Evolutionary conservation across 2,888 invertebrate species (phyloP), one percentile per base, ranked within the genome.

Genomic region (Cheilosia urbana): DNA sequence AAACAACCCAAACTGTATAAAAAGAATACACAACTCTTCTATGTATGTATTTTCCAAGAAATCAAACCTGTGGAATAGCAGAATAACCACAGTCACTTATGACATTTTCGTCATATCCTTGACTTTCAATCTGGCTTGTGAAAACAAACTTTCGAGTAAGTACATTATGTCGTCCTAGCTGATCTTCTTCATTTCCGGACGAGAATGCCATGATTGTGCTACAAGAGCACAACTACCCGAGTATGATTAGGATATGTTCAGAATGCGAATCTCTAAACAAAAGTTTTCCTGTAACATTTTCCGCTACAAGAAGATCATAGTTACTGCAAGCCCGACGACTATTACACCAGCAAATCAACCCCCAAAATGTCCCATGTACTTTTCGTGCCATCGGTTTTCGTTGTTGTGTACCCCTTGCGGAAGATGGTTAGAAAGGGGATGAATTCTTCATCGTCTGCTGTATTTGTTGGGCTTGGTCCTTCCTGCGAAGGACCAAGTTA

Each of bases 401-500:
- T 47, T 76, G 57, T 62, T 60, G 15, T 55, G 45, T 69, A 27
- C 11, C 17, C 34, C 37, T 7, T 63, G 37, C 37, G 55, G 58
- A 65, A 65, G 49, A 65, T 42, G 19, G 17, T 47, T 55, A 1
- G 17, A n/a, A 15, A 55, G 19, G 21, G 71, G 53, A 63, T 69
- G 51, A 40, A 55, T 21, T 13, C 9, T 6, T 51, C 24, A 9
- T 19, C 17, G 40, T 34, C 40, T 30, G 30, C 30, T 76, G 37
- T 69, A 49, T 60, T 63, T 34, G 51, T 49, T 13, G 17, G 34
- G 27, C 27, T 62, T 21, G 49, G 76, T 81, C 63, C 62, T 76
- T 63, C 53, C 21, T 68, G n/a, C 68, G 72, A 72, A 81, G 77
- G 85, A 81, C 76, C 77, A 77, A 85, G 55, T 85, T 77, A 81